Base-by-base conservation (phyloP, 2,797 vertebrate species). In the Cephalopachus bancanus region DNA sequence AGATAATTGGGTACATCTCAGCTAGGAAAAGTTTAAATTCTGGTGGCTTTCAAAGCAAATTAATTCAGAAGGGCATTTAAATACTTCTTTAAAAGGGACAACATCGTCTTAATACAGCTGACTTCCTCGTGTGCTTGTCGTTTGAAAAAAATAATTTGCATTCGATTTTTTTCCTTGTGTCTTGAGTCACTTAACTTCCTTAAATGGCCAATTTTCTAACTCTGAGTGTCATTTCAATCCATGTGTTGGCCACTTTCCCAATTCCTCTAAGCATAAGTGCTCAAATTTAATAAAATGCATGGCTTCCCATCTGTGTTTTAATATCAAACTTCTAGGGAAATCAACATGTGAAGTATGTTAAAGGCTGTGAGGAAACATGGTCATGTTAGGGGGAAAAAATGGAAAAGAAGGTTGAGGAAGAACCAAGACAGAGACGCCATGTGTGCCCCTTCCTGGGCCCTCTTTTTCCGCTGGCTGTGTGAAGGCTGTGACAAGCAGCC, bases 301-400 rank as follows among this genome's bases (percentile, higher is more conserved):
- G 94, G 44, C 53, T 86, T 95, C 91, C 97, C 96, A 96, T 95
- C 97, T 97, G 97, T 94, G 91, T 97, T 97, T 97, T 97, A 97
- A 97, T 97, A 97, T 92, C 84, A 88, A 65, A 95, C 93, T 97
- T 97, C 92, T 95, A 96, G 76, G 59, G 95, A 96, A 97, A 95
- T 90, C 92, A 95, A 95, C 92, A 96, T 92, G 96, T 90, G 87
- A 97, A 94, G 84, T 64, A 96, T 87, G 92, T 81, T 96, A 95
- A 95, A 80, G 60, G 60, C 92, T 97, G 59, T 90, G 87, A 94
- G 97, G 90, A 97, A 97, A 95, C 95, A 95, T 93, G 92, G 85
- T 95, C 85, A 89, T 10, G 64, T 93, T 88, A 78, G 85, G 81
- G 67, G 60, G 59, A 55, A 80, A 79, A 83, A 93, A 84, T 37